Conservation (phyloP, 2,797 vertebrate species). For the Manis crassicaudata region DNA sequence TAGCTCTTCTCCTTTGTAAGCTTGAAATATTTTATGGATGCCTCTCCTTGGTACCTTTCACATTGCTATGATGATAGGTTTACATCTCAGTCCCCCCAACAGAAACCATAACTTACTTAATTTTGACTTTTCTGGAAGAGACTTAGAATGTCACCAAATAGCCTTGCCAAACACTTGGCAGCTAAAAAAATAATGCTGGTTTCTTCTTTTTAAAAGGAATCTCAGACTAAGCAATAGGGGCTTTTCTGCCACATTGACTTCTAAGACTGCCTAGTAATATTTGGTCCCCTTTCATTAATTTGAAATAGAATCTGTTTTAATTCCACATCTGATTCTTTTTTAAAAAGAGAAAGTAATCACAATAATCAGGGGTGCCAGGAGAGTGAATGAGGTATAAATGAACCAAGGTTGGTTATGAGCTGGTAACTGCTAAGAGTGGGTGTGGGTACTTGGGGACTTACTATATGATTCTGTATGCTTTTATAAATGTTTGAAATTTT, state of each 20-base stretch:
- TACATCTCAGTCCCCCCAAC: background rate
- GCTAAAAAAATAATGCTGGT: conserved; percentile 5
- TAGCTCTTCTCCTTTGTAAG: background rate
- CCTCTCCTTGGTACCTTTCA: background rate
- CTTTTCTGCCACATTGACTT: background rate
- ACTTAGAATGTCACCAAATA: background rate
- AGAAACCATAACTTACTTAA: background rate
- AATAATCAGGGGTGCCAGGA: background rate
- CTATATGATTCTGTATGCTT: conserved; percentile 33
- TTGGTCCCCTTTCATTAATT: conserved; percentile 1
- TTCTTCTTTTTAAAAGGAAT: conserved; percentile 52
- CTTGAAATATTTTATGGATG: background rate
- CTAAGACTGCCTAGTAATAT: conserved; percentile 38
- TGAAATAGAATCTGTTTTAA: conserved; percentile 57
- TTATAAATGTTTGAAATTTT: conserved; percentile 33
- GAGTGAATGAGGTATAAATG: background rate
- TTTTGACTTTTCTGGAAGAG: conserved; percentile 13
- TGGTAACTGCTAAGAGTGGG: background rate
- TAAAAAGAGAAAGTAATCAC: conserved; percentile 24
- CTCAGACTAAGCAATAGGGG: conserved; percentile 6
- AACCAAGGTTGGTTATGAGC: background rate
- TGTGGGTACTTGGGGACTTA: background rate
- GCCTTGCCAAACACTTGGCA: background rate
- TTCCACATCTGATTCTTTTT: conserved; percentile 20
- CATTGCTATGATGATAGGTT: background rate